Percentiles rank a stretch among this genome's conserved stretches.
Evolutionary conservation across 2,797 vertebrate genomes (phyloP).

Genomic region (Enteromius anoplus): DNA sequence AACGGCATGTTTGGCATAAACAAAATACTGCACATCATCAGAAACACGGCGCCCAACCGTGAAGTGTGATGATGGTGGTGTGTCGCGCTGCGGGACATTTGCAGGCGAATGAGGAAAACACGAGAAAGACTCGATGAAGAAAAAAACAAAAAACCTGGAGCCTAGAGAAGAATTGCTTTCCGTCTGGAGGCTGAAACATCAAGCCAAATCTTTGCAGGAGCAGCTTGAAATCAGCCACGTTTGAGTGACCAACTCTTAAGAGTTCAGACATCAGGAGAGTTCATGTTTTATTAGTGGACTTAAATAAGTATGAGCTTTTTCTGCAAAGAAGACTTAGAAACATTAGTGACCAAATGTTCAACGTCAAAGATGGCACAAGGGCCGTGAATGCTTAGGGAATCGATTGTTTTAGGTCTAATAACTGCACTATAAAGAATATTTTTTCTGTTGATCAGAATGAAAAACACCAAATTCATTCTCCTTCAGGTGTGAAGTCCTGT

Average conservation of each 20-base stretch:
- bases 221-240: neutral
- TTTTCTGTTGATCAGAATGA: neutral
- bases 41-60: neutral
- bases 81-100: neutral
- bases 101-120: neutral
- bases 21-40: neutral
- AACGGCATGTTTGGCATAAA: neutral
- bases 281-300: neutral
- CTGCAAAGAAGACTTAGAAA: too few relatives aligned
- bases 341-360: too few relatives aligned
- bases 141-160: neutral
- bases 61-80: neutral
- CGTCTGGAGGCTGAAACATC: neutral
- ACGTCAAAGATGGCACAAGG: neutral
- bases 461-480: neutral
- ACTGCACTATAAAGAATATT: neutral
- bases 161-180: neutral
- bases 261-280: neutral
- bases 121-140: neutral
- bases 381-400: conserved; percentile 2
- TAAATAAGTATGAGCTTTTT: too few relatives aligned
- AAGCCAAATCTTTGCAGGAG: neutral
- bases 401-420: neutral
- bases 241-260: too few relatives aligned
- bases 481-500: too few relatives aligned